Percentiles rank a stretch among this genome's conserved stretches.
Evolutionary conservation across 2,888 invertebrate genomes (phyloP).

Genomic region (Helleia helle): DNA sequence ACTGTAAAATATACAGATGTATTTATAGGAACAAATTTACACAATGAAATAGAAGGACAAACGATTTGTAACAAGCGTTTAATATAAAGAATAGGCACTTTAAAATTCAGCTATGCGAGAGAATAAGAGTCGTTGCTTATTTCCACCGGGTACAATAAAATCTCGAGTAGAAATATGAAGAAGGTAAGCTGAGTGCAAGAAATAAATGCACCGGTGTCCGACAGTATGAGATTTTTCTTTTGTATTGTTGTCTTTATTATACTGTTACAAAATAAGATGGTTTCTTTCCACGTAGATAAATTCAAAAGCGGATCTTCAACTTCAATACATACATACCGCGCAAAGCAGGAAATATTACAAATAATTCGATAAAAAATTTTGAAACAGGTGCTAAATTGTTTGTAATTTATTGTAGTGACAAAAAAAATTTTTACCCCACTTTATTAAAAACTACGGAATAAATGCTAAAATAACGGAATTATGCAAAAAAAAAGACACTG

Average conservation of each 20-base stretch:
- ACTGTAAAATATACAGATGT: too few species aligned
- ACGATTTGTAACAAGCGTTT: neutral
- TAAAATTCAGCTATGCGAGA: conserved; percentile 13
- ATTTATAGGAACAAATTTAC: too few species aligned
- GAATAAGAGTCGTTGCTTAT: conserved; percentile 24
- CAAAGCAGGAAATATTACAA: too few species aligned
- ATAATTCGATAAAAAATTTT: too few species aligned
- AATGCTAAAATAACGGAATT: too few species aligned
- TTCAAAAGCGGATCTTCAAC: conserved; percentile 4
- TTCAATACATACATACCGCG: too few species aligned
- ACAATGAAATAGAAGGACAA: too few species aligned
- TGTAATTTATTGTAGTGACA: too few species aligned
- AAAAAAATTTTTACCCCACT: too few species aligned
- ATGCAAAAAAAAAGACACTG: too few species aligned
- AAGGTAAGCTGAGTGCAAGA: conserved; percentile 24
- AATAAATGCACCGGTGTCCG: conserved; percentile 32
- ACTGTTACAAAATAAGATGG: conserved; percentile 1
- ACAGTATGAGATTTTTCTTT: conserved; percentile 16
- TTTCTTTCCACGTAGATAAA: conserved; percentile 4
- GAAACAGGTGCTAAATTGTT: too few species aligned
- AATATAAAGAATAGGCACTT: conserved; percentile 7
- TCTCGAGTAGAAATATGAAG: conserved; percentile 35
- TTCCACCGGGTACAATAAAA: conserved; percentile 36
- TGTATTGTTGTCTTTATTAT: conserved; percentile 5
- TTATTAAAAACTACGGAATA: too few species aligned